A percentile compares a stretch with the other conserved stretches of the same genome.
Evolutionary conservation across 2,113 vertebrate genomes (phyloP).

Genomic region (Drymodes brunneopygia): DNA sequence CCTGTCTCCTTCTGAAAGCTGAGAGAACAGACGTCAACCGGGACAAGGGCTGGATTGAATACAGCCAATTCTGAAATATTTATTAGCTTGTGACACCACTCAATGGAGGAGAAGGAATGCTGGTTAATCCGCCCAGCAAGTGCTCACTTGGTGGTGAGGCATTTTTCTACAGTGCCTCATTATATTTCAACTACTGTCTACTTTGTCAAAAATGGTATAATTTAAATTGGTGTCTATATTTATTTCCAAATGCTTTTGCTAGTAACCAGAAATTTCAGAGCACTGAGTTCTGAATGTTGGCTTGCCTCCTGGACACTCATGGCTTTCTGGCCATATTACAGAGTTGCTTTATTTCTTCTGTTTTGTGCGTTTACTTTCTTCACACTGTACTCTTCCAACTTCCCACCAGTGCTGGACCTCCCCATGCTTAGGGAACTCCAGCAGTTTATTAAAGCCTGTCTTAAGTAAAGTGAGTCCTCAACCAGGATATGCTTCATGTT

Average conservation of each 20-base stretch:
- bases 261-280: conserved; percentile 43
- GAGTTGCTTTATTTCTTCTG: not conserved
- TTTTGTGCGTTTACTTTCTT: not conserved
- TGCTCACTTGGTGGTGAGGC: conserved; percentile 71
- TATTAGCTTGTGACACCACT: conserved; percentile 90
- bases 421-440: not conserved
- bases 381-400: not conserved
- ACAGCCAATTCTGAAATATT: conserved; percentile 98
- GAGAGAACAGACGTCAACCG: conserved; percentile 90
- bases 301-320: not conserved
- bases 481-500: not conserved
- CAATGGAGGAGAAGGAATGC: conserved; percentile 83
- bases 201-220: conserved; percentile 66
- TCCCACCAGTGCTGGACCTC: not conserved
- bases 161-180: conserved; percentile 76
- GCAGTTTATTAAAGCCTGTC: not conserved
- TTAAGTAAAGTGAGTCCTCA: not conserved
- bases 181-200: conserved; percentile 71
- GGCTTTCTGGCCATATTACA: not conserved
- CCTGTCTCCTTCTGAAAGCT: conserved; percentile 93
- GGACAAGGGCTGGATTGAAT: conserved; percentile 86
- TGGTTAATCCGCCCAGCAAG: conserved; percentile 81
- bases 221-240: conserved; percentile 67
- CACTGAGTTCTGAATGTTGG: not conserved
- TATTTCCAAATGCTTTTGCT: conserved; percentile 44